A percentile compares a stretch with the other conserved stretches of the same genome.
Evolutionary conservation across 2,113 vertebrate genomes (phyloP).

Genomic region (Larimichthys polyactis): DNA sequence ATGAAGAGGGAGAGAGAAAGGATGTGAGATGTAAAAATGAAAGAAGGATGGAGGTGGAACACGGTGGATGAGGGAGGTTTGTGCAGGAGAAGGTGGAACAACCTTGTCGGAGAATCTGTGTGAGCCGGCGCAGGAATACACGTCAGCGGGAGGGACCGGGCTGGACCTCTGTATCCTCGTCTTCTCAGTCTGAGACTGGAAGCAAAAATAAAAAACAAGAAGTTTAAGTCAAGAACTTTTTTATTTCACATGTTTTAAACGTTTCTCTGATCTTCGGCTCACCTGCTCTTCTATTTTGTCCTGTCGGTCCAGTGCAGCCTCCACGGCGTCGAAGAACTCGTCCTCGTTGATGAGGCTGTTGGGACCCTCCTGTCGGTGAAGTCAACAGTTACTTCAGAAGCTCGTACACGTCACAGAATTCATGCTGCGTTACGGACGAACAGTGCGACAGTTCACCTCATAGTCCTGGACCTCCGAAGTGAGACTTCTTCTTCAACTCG

Average conservation of each 20-base stretch:
- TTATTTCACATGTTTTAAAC: no score
- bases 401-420: neutral
- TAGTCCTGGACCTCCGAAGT: conserved; percentile 98
- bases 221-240: neutral
- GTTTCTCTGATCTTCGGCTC: neutral
- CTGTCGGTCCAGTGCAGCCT: conserved; percentile 97
- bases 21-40: neutral
- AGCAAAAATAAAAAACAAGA: conserved; percentile 10
- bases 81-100: neutral
- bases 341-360: conserved; percentile 99
- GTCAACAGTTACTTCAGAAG: neutral
- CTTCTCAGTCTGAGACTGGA: conserved; percentile 92
- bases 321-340: conserved; percentile 98
- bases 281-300: conserved; percentile 99
- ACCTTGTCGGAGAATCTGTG: conserved; percentile 93
- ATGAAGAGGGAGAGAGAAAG: conserved; percentile 4
- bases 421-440: neutral
- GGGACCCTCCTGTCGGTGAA: conserved; percentile 90
- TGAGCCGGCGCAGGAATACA: conserved; percentile 87
- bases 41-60: conserved; percentile 61
- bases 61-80: conserved; percentile 76
- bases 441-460: conserved; percentile 84
- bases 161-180: conserved; percentile 88
- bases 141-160: conserved; percentile 88
- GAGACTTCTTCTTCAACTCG: conserved; percentile 96